phyloP scores from a whole-genome alignment of 2,888 invertebrate genomes.

The Sarcophaga subvicina region DNA sequence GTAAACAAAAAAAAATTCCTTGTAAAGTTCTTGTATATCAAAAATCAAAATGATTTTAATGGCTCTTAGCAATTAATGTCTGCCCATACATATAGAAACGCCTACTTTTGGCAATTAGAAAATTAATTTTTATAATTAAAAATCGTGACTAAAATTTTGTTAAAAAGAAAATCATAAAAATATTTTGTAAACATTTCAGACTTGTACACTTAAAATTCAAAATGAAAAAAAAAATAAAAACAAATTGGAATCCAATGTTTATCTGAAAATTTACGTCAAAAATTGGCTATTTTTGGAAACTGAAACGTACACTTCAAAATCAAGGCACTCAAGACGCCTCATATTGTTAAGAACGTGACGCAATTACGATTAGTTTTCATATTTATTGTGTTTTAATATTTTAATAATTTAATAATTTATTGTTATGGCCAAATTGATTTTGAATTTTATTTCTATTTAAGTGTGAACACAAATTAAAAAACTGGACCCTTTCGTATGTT shows the following conservation, averaged over 20 bases:
- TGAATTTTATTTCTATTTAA: background rate
- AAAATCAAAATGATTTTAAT: background rate
- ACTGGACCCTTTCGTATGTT: background rate
- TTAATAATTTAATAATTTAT: background rate
- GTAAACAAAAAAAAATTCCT: too few relatives aligned
- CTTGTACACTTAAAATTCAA: background rate
- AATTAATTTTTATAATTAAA: background rate
- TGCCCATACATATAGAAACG: background rate
- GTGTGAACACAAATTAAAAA: background rate
- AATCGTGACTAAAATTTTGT: slow-evolving; percentile 40
- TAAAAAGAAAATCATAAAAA: slow-evolving; percentile 23
- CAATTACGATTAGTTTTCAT: background rate
- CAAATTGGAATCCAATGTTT: background rate
- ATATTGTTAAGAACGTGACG: background rate
- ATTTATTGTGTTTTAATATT: background rate
- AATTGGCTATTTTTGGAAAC: background rate
- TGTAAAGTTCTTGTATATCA: background rate
- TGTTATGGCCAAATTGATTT: background rate
- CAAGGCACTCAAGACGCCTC: slow-evolving; percentile 2
- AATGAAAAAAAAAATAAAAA: background rate
- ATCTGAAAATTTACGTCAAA: slow-evolving; percentile 30
- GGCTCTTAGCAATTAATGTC: background rate
- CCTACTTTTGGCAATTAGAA: background rate
- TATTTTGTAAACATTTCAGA: slow-evolving; percentile 21
- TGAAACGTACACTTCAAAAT: background rate